Percentiles rank a stretch among this genome's conserved stretches.
These are phyloP conservation scores for Philotrypesis tridentata DNA, from an alignment of 1,140 invertebrate species.

Conservation along the genomic window DNA sequence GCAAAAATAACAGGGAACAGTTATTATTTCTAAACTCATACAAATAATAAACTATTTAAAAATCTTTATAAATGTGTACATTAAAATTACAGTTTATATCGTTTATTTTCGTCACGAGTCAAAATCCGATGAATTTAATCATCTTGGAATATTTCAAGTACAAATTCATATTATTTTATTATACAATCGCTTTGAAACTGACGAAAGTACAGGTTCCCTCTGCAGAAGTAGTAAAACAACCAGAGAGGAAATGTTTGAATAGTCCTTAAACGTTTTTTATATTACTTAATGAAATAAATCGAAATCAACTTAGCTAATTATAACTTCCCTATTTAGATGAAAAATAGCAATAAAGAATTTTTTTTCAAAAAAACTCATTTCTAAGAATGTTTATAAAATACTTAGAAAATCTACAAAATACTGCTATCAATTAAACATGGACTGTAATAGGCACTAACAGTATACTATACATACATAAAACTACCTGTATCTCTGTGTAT, in stretches of 20 bases:
- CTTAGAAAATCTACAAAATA: neutral
- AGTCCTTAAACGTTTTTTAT: neutral
- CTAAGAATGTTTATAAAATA: neutral
- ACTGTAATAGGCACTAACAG: constrained; percentile 22
- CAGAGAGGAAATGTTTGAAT: neutral
- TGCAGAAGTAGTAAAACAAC: neutral
- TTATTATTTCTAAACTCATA: too few species aligned
- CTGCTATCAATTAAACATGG: neutral
- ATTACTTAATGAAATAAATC: neutral
- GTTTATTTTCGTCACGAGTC: neutral
- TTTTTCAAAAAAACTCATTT: neutral
- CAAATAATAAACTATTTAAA: too few species aligned
- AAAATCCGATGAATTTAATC: neutral
- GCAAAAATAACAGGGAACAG: too few species aligned
- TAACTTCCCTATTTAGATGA: neutral
- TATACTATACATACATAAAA: constrained; percentile 36
- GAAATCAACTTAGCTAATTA: neutral
- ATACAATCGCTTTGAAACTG: neutral
- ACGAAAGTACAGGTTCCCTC: neutral
- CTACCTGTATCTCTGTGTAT: constrained; percentile 29
- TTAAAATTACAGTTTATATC: neutral
- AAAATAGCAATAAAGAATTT: neutral
- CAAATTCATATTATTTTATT: neutral
- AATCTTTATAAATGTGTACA: too few species aligned
- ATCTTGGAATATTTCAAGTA: neutral